Conservation (phyloP, 2,797 vertebrate genomes). For the Danionella dracula region DNA sequence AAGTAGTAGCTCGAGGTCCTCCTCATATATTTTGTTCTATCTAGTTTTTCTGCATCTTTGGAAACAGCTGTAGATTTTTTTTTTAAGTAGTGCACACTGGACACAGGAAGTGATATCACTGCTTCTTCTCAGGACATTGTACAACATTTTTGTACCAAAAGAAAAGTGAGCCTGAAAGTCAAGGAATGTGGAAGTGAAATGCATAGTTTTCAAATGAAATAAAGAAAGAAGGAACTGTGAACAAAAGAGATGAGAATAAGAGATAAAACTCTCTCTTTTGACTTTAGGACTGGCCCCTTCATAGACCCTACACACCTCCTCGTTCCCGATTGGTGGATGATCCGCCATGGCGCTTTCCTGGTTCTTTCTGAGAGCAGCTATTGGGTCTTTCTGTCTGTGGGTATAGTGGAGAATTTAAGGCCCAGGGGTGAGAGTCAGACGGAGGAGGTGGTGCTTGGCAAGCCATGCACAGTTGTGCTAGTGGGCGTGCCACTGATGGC, state of each 20-base stretch:
- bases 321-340: background rate
- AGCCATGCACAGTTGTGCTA: constrained; percentile 76
- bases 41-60: too few relatives aligned
- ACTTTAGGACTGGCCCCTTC: background rate
- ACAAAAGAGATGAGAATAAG: background rate
- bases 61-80: background rate
- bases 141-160: too few relatives aligned
- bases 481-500: constrained; percentile 91
- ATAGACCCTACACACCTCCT: background rate
- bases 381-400: background rate
- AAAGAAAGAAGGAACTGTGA: background rate
- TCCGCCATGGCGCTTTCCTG: too few relatives aligned
- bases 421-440: constrained; percentile 63
- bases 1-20: too few relatives aligned
- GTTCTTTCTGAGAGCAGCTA: too few relatives aligned
- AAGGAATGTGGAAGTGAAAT: constrained; percentile 20
- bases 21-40: too few relatives aligned
- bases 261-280: background rate
- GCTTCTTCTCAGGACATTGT: too few relatives aligned
- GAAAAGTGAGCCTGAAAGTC: background rate
- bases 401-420: constrained; percentile 24
- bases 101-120: constrained; percentile 9
- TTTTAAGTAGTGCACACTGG: background rate
- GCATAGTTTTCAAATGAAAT: background rate
- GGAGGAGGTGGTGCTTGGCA: constrained; percentile 78